Conservation (phyloP, 2,797 vertebrate species). For the Liparis tanakae region DNA sequence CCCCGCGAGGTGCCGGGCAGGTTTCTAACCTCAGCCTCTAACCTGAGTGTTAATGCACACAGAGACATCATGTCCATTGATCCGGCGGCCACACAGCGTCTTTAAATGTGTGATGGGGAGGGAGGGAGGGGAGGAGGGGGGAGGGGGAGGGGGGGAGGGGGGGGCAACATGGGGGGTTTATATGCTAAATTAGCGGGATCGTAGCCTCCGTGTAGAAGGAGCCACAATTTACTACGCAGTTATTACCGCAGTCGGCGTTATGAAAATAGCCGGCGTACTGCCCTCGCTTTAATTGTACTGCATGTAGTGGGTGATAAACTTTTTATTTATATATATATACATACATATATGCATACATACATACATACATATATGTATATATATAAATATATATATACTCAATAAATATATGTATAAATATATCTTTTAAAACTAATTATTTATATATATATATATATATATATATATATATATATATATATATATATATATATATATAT, state of each 20-base stretch:
- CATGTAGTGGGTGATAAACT: conserved; percentile 14
- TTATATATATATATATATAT: too few relatives aligned
- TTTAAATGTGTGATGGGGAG: conserved; percentile 68
- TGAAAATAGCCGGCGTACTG: background rate
- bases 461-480: too few relatives aligned
- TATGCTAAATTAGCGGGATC: conserved; percentile 49
- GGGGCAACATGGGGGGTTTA: conserved; percentile 31
- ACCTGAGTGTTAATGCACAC: conserved; percentile 93
- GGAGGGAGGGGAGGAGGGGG: conserved; percentile 45
- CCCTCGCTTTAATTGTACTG: conserved; percentile 22
- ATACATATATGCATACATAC: too few relatives aligned
- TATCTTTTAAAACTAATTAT: too few relatives aligned
- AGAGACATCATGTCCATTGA: conserved; percentile 97
- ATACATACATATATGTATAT: too few relatives aligned
- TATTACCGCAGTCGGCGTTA: conserved; percentile 15
- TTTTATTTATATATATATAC: background rate
- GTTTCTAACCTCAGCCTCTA: conserved; percentile 97
- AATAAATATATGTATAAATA: too few relatives aligned
- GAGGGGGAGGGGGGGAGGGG: conserved; percentile 37
- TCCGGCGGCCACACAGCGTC: conserved; percentile 81
- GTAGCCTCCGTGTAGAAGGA: conserved; percentile 20
- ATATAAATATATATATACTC: too few relatives aligned
- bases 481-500: too few relatives aligned
- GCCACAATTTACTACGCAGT: conserved; percentile 24
- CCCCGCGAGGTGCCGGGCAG: conserved; percentile 86